Base-by-base conservation (phyloP, 1,140 invertebrate species). In the Melitaea cinxia region DNA sequence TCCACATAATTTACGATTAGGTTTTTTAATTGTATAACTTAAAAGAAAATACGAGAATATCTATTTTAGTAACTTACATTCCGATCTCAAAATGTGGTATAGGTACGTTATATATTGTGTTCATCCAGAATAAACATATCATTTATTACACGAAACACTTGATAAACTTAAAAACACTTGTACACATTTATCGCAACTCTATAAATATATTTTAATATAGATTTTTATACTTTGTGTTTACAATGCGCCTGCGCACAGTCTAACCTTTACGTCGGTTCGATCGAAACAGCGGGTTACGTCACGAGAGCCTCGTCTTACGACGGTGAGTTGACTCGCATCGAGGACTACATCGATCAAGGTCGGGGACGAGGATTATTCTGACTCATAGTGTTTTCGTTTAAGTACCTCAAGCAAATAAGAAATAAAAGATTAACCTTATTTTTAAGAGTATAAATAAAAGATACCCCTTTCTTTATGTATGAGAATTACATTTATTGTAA, bases 241-340 rank as follows among this genome's bases (percentile, higher is more conserved):
- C 45, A 45, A 39, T 57, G 64, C 64, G 50, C 57, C 28, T 23
- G 64, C 64, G 64, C 64, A 63, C 52, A 17, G 28, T 24, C 49
- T 54, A 59, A 39, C 55, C 39, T 24, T 45, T 60, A 23, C 49
- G 56, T 54, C 64, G 64, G 26, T 49, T 9, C 47, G 64, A 59
- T 58, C 63, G 55, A 59, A 54, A 50, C 47, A 66, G 14, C n/a
- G 14, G 14, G 37, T 65, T 58, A 66, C 57, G 64, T 66, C 56
- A 66, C 45, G 53, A 30, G 10, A 19, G 28, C n/a, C 28, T 14
- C 19, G 10, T 26, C 37, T 24, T 55, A 53, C 45, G 56, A 56
- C 26, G 53, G 59, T 47, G 63, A 66, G 37, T 65, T 54, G 55
- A 65, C 56, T 66, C 45, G n/a, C n/a, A n/a, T n/a, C n/a, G 64